Base-by-base conservation (phyloP, 1,140 invertebrate species). In the Pseudomyrmex pallidus region DNA sequence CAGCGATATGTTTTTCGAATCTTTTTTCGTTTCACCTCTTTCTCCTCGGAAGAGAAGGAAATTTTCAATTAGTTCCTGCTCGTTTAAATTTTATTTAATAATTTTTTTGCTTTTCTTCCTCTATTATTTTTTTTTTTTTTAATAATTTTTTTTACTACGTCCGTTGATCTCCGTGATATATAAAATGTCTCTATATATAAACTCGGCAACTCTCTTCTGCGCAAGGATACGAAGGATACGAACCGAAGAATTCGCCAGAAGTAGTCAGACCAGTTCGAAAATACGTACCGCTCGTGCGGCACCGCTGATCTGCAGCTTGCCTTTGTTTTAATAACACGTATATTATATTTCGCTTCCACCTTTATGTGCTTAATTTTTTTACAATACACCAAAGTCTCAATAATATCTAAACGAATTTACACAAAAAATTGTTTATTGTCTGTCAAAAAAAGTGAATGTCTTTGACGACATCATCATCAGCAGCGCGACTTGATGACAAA, bases 181-280 rank as follows among this genome's bases (percentile, higher is more conserved):
- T 46, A 67, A 67, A 67, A 67, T 57, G 0, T 35, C 35, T 7
- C 35, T 35, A 35, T 35, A 35, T 52, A 66, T 52, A 13, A 13
- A 17, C 62, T 63, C 50, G 50, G 25, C 44, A 25, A 54, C 17
- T 76, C 44, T 46, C 3, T 12, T 77, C 50, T 1, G 12, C 17
- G 17, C 8, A 46, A 78, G 52, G 35, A 68, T 78, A 68, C 63
- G 44, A 68, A 78, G 35, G 48, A 67, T 52, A 12, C 17, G 52
- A 56, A 9, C 13, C 35, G 56, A 76, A 74, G 20, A 77, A 67
- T 78, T 78, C 15, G 44, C 52, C 20, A 67, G 44, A 67, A 22
- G 63, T 68, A 78, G 74, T 78, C 74, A 78, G 54, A 78, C 63
- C 63, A 78, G 63, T 68, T 68, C 52, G 63, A 78, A 50, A 68